Conservation (phyloP, 2,888 invertebrate genomes). For the Orchestes rusci region DNA sequence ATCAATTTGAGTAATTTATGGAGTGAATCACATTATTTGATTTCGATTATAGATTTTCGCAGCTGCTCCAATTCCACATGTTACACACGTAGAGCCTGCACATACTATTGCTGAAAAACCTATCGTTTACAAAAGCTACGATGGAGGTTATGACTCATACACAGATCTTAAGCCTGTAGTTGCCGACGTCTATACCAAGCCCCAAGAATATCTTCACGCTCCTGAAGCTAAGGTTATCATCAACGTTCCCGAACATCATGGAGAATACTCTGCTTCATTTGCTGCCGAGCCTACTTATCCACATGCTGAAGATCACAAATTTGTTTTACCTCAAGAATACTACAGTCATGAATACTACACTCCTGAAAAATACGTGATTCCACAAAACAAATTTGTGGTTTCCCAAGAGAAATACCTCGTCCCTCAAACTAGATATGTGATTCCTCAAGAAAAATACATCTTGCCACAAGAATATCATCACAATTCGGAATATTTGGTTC, state of each 20-base stretch:
- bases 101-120: slow-evolving; percentile 16
- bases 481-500: slow-evolving; percentile 3
- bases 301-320: slow-evolving; percentile 6
- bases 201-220: slow-evolving; percentile 16
- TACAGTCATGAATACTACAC: background rate
- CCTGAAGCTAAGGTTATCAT: slow-evolving; percentile 15
- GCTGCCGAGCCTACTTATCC: background rate
- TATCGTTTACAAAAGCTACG: slow-evolving; percentile 28
- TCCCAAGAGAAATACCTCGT: slow-evolving; percentile 6
- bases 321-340: slow-evolving; percentile 12
- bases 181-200: slow-evolving; percentile 19
- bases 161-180: slow-evolving; percentile 19
- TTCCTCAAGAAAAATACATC: slow-evolving; percentile 9
- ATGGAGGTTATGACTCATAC: slow-evolving; percentile 31
- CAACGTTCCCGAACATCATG: slow-evolving; percentile 16
- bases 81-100: slow-evolving; percentile 10
- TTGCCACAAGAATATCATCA: background rate
- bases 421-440: slow-evolving; percentile 7
- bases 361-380: slow-evolving; percentile 1
- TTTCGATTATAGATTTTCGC: background rate
- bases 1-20: too few species aligned
- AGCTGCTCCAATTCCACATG: background rate
- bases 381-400: background rate
- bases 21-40: background rate
- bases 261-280: slow-evolving; percentile 5